A percentile compares a stretch with the other conserved stretches of the same genome.
Conservation (phyloP, 2,888 invertebrate species). For the Drosophila macrospina region DNA sequence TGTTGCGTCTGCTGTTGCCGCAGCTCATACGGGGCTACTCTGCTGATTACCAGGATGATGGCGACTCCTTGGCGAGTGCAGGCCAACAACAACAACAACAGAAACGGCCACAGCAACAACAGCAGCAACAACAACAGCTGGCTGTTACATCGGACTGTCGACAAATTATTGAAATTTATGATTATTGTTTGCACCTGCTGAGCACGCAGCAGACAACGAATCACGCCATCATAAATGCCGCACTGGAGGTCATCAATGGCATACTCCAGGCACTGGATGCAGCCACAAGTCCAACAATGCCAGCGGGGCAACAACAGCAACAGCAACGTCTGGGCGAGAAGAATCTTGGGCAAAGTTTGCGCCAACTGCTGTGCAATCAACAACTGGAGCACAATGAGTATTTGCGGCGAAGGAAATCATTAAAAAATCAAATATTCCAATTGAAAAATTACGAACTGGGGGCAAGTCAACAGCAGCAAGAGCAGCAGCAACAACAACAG, state of each 20-base stretch:
- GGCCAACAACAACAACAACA: constrained; percentile 39
- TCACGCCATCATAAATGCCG: constrained; percentile 95
- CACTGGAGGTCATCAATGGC: constrained; percentile 89
- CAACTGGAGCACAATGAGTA: constrained; percentile 85
- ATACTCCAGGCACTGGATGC: constrained; percentile 82
- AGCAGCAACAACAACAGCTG: constrained; percentile 37
- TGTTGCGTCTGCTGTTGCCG: constrained; percentile 88
- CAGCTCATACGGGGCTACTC: constrained; percentile 84
- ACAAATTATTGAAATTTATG: constrained; percentile 89
- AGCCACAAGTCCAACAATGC: constrained; percentile 28
- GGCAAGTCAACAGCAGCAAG: constrained; percentile 62
- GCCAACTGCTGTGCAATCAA: constrained; percentile 82
- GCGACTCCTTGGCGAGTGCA: constrained; percentile 59
- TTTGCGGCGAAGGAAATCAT: constrained; percentile 85
- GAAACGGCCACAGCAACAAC: constrained; percentile 35
- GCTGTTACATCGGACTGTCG: constrained; percentile 72
- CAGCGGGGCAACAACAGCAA: constrained; percentile 13
- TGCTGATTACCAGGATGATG: constrained; percentile 67
- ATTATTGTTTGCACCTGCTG: constrained; percentile 90
- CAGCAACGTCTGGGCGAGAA: constrained; percentile 14
- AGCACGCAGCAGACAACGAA: constrained; percentile 89
- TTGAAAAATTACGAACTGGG: constrained; percentile 83
- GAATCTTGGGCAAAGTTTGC: constrained; percentile 76
- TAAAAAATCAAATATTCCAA: constrained; percentile 86
- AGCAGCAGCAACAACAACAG: constrained; percentile 29